Evolutionary conservation across 1,140 invertebrate species (phyloP).

Genomic region (Leucophenga varia): DNA sequence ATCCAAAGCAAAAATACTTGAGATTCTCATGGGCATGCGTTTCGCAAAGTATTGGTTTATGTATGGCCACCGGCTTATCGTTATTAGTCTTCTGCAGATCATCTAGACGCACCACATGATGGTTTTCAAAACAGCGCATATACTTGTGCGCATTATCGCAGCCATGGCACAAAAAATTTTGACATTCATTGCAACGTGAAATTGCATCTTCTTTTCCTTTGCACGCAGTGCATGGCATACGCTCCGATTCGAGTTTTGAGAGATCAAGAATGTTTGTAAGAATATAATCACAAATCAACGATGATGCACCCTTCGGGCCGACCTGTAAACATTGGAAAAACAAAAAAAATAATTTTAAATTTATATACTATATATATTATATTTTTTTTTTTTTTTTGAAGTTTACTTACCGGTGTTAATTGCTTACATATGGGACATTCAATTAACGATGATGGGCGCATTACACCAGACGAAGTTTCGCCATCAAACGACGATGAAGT

Average conservation of each 20-base stretch:
- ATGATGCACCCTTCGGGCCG: constrained; percentile 70
- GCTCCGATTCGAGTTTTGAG: constrained; percentile 72
- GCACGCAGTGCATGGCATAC: constrained; percentile 82
- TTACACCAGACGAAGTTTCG: constrained; percentile 28
- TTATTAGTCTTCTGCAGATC: constrained; percentile 75
- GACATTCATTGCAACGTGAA: constrained; percentile 88
- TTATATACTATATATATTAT: neutral
- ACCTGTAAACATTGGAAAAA: constrained; percentile 56
- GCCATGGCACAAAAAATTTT: constrained; percentile 88
- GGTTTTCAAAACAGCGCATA: constrained; percentile 93
- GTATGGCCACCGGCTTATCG: constrained; percentile 68
- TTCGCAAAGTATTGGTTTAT: constrained; percentile 79
- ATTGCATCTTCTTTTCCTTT: constrained; percentile 88
- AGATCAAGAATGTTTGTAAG: constrained; percentile 83
- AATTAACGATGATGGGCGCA: constrained; percentile 17
- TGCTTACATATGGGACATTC: constrained; percentile 81
- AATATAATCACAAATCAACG: constrained; percentile 80
- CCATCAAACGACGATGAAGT: constrained; percentile 35
- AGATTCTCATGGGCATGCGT: constrained; percentile 75
- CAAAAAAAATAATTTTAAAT: neutral
- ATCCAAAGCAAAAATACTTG: constrained; percentile 80
- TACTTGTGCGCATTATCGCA: constrained; percentile 92
- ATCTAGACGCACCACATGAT: constrained; percentile 84
- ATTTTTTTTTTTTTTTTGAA: neutral
- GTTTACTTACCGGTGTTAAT: constrained; percentile 68